Evolutionary conservation across 2,113 vertebrate species (phyloP).

Genomic region (Neopipo cinnamomea): DNA sequence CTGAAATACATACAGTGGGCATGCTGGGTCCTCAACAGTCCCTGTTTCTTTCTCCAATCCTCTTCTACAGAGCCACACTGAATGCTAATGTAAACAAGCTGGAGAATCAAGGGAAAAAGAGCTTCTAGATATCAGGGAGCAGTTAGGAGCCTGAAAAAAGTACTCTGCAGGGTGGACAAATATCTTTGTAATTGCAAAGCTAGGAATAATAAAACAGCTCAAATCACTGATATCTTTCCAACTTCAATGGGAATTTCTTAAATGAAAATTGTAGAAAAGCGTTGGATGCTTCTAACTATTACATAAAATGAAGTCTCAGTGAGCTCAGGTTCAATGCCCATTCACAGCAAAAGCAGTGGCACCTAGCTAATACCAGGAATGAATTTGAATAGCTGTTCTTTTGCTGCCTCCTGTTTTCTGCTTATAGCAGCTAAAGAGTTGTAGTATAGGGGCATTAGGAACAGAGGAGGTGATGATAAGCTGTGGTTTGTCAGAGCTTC

Average conservation of each 20-base stretch:
- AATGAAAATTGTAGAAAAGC: background rate
- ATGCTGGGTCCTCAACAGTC: background rate
- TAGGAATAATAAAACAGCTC: background rate
- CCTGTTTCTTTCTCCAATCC: background rate
- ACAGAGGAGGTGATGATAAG: background rate
- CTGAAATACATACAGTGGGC: background rate
- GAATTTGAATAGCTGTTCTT: background rate
- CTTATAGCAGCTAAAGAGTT: background rate
- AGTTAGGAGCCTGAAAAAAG: background rate
- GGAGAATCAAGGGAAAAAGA: background rate
- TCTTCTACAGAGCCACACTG: accelerated
- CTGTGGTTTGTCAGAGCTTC: background rate
- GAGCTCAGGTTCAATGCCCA: background rate
- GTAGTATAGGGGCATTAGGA: background rate
- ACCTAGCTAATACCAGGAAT: background rate
- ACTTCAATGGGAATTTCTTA: background rate
- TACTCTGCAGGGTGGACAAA: accelerated
- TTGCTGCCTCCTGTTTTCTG: background rate
- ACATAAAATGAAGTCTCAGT: background rate
- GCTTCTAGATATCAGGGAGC: background rate
- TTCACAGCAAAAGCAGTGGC: background rate
- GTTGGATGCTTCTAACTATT: background rate
- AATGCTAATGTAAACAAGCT: background rate
- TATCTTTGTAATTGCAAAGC: background rate
- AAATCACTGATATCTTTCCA: background rate